phyloP scores from a whole-genome alignment of 2,113 vertebrate species.

The Centropus unirufus region DNA sequence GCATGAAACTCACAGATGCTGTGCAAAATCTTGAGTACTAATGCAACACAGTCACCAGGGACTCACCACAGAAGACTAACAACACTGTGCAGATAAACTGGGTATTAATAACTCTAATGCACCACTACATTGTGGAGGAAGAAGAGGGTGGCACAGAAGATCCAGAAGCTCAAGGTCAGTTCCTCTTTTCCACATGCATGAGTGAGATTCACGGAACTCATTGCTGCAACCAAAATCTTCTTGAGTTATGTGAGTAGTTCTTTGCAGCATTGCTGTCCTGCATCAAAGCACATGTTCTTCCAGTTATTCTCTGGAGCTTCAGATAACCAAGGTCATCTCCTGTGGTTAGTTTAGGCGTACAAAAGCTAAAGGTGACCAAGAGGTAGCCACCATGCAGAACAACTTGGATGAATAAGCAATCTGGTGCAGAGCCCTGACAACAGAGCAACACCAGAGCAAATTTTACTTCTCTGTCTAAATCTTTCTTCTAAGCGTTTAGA shows the following conservation, averaged over 20 bases:
- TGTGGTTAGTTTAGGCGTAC: not conserved
- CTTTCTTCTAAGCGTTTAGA: not conserved
- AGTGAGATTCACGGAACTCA: not conserved
- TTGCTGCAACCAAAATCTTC: not conserved
- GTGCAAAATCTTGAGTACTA: not conserved
- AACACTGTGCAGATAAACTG: not conserved
- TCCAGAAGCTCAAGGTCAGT: not conserved
- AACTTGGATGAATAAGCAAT: not conserved
- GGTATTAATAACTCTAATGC: not conserved
- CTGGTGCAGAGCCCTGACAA: not conserved
- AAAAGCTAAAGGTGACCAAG: not conserved
- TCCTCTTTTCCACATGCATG: not conserved
- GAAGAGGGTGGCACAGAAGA: not conserved
- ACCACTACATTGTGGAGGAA: not conserved
- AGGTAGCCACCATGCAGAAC: not conserved
- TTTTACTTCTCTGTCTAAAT: not conserved
- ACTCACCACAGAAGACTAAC: not conserved
- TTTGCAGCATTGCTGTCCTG: not conserved
- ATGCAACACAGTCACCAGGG: not conserved
- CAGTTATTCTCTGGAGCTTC: not conserved
- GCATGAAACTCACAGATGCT: not conserved
- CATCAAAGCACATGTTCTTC: not conserved
- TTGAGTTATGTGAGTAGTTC: fast-evolving
- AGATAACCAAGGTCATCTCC: not conserved
- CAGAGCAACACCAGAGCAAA: not conserved